Evolutionary conservation across 2,797 vertebrate genomes (phyloP), one percentile per base, ranked within the genome.

Genomic region (Ctenochaetus hawaiiensis): DNA sequence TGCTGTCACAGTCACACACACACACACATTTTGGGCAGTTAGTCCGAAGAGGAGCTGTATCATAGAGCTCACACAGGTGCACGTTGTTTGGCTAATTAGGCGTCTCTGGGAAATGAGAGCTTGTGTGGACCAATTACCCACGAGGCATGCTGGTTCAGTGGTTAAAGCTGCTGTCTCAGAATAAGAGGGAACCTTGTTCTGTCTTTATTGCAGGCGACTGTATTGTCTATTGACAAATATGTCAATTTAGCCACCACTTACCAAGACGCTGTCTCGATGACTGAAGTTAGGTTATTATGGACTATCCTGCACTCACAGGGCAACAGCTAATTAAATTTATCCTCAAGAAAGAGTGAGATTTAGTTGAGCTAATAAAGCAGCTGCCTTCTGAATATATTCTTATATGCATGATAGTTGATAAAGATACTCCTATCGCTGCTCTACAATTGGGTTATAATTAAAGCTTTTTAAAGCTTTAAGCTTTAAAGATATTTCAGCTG

Each of bases 71-170:
- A 11, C 16, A 20, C 64, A 75, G 56, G 48, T 61, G 23, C 48
- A 45, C n/a, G 47, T 58, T 44, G 34, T 9, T 70, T 64, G 37
- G 51, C 53, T 64, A 44, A 67, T 51, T 51, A 34, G 58, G 26
- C 44, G 20, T 44, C 20, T 20, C 17, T 12, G 34, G 18, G 62
- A 43, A 52, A 39, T 57, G 12, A 67, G 17, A 26, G 53, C 39
- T 13, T 44, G 20, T 41, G 7, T 10, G 8, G 2, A 20, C 41
- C 14, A 52, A 4, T 69, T 51, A 64, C 3, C 43, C 3, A 16
- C 16, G 17, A 49, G 22, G 53, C 34, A 52, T 23, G 49, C n/a
- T 52, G 45, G 20, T 13, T 64, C 59, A 56, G 44, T 47, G 67
- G 22, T 63, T 49, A 64, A 11, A 23, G 14, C 17, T 30, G 34